Base-by-base conservation (phyloP, 2,888 invertebrate species). In the Lymantria monacha region DNA sequence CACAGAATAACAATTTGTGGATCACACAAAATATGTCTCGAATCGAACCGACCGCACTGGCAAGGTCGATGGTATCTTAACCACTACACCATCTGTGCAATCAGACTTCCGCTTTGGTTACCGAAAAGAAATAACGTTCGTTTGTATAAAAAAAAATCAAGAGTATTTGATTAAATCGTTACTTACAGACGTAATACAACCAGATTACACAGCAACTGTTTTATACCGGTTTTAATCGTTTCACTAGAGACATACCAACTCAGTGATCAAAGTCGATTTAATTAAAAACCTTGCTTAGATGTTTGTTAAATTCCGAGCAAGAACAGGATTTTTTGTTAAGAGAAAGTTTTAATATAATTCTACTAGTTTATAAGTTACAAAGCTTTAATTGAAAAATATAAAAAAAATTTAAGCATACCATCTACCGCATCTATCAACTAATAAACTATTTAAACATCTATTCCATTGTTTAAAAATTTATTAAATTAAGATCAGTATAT, bases 221-320 rank as follows among this genome's bases (percentile, higher is more conserved):
- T 81, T 79, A 81, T 79, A 81, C 78, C 70, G 81, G 76, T 80
- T 85, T 81, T 82, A 81, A 86, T 83, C 83, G 83, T 80, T 84
- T 82, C 69, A 79, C 76, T 76, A 79, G 81, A 80, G 85, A 86
- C 83, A 85, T 87, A 87, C 85, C 83, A 69, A 76, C 74, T 65
- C 76, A 76, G 76, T 81, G 87, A 86, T 87, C 88, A 87, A 87
- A 87, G 86, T 76, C 74, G 81, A 79, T 87, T 88, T 88, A 88
- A 88, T 88, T 88, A 87, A 86, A 87, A 88, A 85, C 77, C 82
- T 84, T 81, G 83, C 82, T 85, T 82, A 81, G 83, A 81, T 67
- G 79, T 72, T 82, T 84, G 81, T 87, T 7, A 83, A 88, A 87
- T 86, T 83, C 85, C 83, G 77, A 83, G 82, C 70, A 75, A 77